Base-by-base conservation (phyloP, 2,888 invertebrate species). In the Rhyacophila evoluta region DNA sequence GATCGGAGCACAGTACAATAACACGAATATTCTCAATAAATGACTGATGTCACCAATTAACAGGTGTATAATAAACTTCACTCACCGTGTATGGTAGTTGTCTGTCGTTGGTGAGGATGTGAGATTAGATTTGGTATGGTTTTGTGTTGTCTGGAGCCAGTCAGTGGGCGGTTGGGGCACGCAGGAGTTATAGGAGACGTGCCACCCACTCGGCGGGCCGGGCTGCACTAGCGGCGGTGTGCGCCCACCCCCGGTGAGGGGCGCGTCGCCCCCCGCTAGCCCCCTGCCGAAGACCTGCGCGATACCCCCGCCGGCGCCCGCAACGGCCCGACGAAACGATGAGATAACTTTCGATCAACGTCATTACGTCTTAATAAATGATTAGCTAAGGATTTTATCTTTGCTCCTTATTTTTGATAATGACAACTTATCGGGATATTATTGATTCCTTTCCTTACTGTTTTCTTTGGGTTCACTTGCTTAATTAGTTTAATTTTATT, bases 211-310 rank as follows among this genome's bases (percentile, higher is more conserved):
- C 77, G 82, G 79, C 80, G 77, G 81, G 82, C 72, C 70, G 78
- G 76, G 77, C 71, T 74, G 82, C 80, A 82, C 83, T 82, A 81
- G 82, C 80, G 76, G 74, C 83, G 87, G 86, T 86, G 85, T 86
- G 87, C 86, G 86, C 86, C 86, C 87, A 87, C 87, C 86, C 87
- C 86, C 87, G 86, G 86, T 87, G 87, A 86, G 86, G 87, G 85
- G 86, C 86, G 84, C 84, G 84, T 84, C 83, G 83, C 84, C 83
- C 86, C 85, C 86, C 88, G 86, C 87, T 85, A 85, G 85, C 86
- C 85, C 79, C 82, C 83, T 82, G 81, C 83, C 79, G 79, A 83
- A 83, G 82, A 82, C 82, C 74, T 70, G 74, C 37, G 55, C 77
- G 75, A 74, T 76, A 41, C 78, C 81, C 85, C 82, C 84, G 83